Conservation (phyloP, 2,888 invertebrate genomes). For the Drosophila prolongata region DNA sequence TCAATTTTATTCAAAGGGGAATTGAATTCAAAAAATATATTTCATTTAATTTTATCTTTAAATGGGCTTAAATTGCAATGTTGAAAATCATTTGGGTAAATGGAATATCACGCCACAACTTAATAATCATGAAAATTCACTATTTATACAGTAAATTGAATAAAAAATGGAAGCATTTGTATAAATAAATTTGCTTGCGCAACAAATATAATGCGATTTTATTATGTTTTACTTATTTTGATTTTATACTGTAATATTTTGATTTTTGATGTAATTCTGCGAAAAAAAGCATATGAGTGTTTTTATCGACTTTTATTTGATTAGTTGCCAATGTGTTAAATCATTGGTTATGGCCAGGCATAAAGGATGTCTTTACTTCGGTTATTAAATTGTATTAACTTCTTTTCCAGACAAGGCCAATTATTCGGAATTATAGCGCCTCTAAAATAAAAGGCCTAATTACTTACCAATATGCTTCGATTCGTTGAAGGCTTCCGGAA, state of each 20-base stretch:
- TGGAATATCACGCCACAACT: neutral
- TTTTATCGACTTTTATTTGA: too few species aligned
- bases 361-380: too few species aligned
- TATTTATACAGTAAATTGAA: neutral
- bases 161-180: neutral
- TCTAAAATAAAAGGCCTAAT: slow-evolving; percentile 9
- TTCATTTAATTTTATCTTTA: neutral
- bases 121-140: neutral
- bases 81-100: neutral
- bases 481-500: slow-evolving; percentile 99
- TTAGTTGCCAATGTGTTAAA: too few species aligned
- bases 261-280: too few species aligned
- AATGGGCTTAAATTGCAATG: too few species aligned
- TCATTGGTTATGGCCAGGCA: too few species aligned
- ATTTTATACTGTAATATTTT: too few species aligned
- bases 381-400: neutral
- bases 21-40: neutral
- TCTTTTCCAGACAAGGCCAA: neutral
- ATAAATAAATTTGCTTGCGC: neutral
- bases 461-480: slow-evolving; percentile 96
- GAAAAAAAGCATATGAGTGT: too few species aligned
- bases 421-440: neutral
- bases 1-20: too few species aligned
- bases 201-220: neutral
- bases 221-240: neutral